These are phyloP conservation scores for Neolamprologus variostigma DNA, from an alignment of 2,113 vertebrate species.

Conservation along the genomic window DNA sequence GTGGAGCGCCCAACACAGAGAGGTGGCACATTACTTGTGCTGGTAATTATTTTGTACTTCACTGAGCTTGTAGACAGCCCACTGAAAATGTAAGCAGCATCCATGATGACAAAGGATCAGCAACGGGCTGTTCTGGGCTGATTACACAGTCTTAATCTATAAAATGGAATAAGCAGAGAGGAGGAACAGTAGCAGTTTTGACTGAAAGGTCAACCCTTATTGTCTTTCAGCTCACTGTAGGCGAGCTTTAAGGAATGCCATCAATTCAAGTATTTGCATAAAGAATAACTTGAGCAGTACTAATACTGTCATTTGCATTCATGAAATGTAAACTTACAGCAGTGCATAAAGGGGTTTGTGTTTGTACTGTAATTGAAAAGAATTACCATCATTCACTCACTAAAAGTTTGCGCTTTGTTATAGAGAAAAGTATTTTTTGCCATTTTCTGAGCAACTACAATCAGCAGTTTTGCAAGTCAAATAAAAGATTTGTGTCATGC, in stretches of 20 bases:
- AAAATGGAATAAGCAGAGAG: background rate
- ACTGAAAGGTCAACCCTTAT: slow-evolving; percentile 20
- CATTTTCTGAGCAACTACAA: background rate
- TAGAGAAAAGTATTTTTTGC: background rate
- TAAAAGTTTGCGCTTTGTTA: background rate
- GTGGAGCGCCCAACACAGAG: slow-evolving; percentile 13
- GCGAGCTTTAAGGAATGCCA: background rate
- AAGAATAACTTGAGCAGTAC: background rate
- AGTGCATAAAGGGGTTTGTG: background rate
- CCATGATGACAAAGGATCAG: slow-evolving; percentile 12
- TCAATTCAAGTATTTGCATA: background rate
- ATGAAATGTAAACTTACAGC: background rate
- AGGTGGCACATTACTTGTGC: slow-evolving; percentile 30
- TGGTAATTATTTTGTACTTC: slow-evolving; percentile 56
- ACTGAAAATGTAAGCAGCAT: slow-evolving; percentile 27
- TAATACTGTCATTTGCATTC: background rate
- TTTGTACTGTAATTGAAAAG: background rate
- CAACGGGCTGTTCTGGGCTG: slow-evolving; percentile 6
- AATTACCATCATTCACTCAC: background rate
- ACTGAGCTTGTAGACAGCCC: slow-evolving; percentile 29
- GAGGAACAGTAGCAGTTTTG: background rate
- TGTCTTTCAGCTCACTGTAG: background rate
- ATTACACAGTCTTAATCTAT: slow-evolving; percentile 4
- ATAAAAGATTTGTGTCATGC: background rate
- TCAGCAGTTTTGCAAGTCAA: background rate